Percentiles rank a stretch among this genome's conserved stretches.
Evolutionary conservation across 2,797 vertebrate genomes (phyloP).

Genomic region (Fringilla coelebs): DNA sequence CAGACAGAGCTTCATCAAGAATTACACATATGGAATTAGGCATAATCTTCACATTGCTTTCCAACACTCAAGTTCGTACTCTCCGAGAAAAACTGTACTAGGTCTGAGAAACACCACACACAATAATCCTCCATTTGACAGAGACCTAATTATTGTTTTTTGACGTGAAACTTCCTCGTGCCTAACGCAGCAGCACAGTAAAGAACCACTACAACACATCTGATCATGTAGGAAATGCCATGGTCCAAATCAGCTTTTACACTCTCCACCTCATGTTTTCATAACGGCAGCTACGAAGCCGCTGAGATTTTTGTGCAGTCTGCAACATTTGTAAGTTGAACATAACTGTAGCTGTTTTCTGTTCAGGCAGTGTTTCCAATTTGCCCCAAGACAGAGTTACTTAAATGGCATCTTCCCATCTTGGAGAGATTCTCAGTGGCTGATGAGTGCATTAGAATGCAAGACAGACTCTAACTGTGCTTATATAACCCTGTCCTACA

Average conservation of each 20-base stretch:
- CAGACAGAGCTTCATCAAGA: neutral
- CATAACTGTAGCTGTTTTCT: neutral
- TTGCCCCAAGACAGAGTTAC: neutral
- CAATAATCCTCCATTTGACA: neutral
- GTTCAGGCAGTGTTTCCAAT: neutral
- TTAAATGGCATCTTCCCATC: neutral
- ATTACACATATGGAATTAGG: neutral
- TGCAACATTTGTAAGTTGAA: neutral
- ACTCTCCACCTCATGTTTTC: neutral
- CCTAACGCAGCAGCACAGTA: neutral
- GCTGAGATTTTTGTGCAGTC: neutral
- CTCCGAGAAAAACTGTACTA: neutral
- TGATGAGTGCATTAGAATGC: conserved; percentile 6
- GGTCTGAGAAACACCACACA: neutral
- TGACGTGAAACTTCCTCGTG: neutral
- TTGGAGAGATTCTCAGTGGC: neutral
- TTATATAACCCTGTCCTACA: conserved; percentile 15
- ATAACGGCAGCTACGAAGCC: neutral
- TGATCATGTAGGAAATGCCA: neutral
- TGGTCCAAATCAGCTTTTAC: neutral
- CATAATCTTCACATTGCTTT: neutral
- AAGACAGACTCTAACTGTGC: neutral
- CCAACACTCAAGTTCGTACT: neutral
- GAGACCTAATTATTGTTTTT: neutral
- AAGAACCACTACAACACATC: neutral